Base-by-base conservation (phyloP, 1,140 invertebrate genomes). In the Steinernema feltiae region DNA sequence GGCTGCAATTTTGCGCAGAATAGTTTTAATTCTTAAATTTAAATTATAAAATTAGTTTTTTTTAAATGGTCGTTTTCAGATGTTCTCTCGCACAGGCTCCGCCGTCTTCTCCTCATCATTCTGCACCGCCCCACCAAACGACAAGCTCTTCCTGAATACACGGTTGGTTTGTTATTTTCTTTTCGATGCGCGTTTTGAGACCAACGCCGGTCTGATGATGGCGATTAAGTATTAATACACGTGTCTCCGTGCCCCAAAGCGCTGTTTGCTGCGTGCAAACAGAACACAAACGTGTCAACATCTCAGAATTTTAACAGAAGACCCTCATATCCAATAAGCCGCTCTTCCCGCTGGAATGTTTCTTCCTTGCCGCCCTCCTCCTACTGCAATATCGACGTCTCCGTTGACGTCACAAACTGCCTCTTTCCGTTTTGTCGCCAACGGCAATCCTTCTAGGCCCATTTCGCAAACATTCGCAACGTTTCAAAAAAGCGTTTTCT, bases 131-230 rank as follows among this genome's bases (percentile, higher is more conserved):
- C 24, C n/a, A n/a, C n/a, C n/a, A n/a, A n/a, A 27, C 53, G 53
- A 63, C 15, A 63, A 63, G 24, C 12, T 63, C 15, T 63, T 63
- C 53, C 53, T 63, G 12, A 63, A 63, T 21, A 63, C 53, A 3
- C 53, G 53, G 53, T 63, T 63, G 53, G 53, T 63, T 63, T 63
- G 53, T 63, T 63, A 63, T 27, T 63, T 27, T n/a, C 41, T 46
- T 7, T 46, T 12, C 7, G n/a, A 46, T n/a, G n/a, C n/a, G 41
- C n/a, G 7, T 7, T 7, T n/a, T 46, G 41, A 12, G 41, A n/a
- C 41, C 7, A 46, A n/a, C 7, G 7, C 41, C 41, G 41, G 7
- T n/a, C 41, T 46, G 7, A n/a, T n/a, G 41, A 46, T 7, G 7
- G 41, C 41, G 41, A 46, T 46, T 46, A 12, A 46, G 41, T 46